Percentiles rank a stretch among this genome's conserved stretches.
These are phyloP conservation scores for Drosophila trichaetosa DNA, from an alignment of 2,888 invertebrate genomes.

Conservation along the genomic window DNA sequence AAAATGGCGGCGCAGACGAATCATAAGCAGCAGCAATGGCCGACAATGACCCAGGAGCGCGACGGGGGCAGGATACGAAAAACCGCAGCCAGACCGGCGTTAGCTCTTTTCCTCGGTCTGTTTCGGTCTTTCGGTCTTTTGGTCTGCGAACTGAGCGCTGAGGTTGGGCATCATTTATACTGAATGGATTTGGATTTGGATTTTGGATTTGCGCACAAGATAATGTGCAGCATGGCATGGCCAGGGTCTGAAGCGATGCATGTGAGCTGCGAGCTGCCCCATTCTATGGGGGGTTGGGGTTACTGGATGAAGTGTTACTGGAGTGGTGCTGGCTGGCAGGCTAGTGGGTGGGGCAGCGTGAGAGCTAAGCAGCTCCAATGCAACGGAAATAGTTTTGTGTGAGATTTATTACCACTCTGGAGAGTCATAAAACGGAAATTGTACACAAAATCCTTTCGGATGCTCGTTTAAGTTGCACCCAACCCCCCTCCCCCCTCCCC, in stretches of 20 bases:
- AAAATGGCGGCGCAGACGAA: constrained; percentile 74
- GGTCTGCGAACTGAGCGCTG: constrained; percentile 10
- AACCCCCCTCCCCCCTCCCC: background rate
- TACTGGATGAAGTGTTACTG: background rate
- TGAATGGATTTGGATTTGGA: constrained; percentile 77
- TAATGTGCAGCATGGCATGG: constrained; percentile 61
- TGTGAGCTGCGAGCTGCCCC: constrained; percentile 31
- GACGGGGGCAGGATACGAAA: constrained; percentile 21
- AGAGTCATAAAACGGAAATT: constrained; percentile 85
- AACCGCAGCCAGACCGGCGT: constrained; percentile 70
- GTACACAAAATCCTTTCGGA: constrained; percentile 84
- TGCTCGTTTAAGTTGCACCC: constrained; percentile 79
- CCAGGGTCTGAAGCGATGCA: constrained; percentile 48
- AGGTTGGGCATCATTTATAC: constrained; percentile 70
- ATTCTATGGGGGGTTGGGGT: background rate
- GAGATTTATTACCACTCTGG: constrained; percentile 85
- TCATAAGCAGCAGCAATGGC: constrained; percentile 63
- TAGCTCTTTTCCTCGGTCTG: constrained; percentile 14
- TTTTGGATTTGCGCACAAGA: constrained; percentile 79
- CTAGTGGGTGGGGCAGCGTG: constrained; percentile 20
- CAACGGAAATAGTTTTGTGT: constrained; percentile 85
- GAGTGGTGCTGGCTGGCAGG: background rate
- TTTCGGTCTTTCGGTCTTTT: background rate
- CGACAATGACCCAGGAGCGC: constrained; percentile 70
- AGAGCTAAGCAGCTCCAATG: constrained; percentile 78